Conservation (phyloP, 2,888 invertebrate species). For the Agrenia bidenticulata region DNA sequence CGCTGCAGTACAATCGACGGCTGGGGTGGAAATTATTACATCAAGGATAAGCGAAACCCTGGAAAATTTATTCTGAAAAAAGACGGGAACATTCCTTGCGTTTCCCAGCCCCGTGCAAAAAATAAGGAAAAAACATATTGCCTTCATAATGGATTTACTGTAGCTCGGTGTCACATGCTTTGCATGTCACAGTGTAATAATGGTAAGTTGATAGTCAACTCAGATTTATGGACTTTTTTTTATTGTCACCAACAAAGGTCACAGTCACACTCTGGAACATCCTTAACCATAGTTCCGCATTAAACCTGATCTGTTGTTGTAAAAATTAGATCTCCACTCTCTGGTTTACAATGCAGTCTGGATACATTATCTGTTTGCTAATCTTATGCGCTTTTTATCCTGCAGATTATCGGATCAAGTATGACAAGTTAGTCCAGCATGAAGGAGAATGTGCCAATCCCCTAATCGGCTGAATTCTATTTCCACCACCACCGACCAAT, state of each 20-base stretch:
- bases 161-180: slow-evolving; percentile 42
- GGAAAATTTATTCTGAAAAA: slow-evolving; percentile 19
- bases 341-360: too few species aligned
- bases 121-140: slow-evolving; percentile 23
- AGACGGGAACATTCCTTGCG: slow-evolving; percentile 21
- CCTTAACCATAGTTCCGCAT: too few species aligned
- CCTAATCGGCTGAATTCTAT: too few species aligned
- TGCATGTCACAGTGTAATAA: slow-evolving; percentile 45
- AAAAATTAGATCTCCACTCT: too few species aligned
- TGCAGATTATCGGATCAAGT: slow-evolving; percentile 24
- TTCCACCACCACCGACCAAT: too few species aligned
- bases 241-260: too few species aligned
- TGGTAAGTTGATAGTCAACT: slow-evolving; percentile 10
- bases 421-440: slow-evolving; percentile 28
- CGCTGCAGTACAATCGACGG: slow-evolving; percentile 25
- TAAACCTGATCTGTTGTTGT: too few species aligned
- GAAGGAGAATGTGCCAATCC: slow-evolving; percentile 28
- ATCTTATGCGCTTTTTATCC: background rate
- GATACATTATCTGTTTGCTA: slow-evolving; percentile 5
- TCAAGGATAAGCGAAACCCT: slow-evolving; percentile 30
- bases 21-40: slow-evolving; percentile 37
- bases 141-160: slow-evolving; percentile 36
- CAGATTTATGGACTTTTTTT: too few species aligned
- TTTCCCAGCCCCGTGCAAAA: background rate
- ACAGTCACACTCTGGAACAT: too few species aligned